Base-by-base conservation (phyloP, 1,140 invertebrate genomes). In the Zaprionus africanus region DNA sequence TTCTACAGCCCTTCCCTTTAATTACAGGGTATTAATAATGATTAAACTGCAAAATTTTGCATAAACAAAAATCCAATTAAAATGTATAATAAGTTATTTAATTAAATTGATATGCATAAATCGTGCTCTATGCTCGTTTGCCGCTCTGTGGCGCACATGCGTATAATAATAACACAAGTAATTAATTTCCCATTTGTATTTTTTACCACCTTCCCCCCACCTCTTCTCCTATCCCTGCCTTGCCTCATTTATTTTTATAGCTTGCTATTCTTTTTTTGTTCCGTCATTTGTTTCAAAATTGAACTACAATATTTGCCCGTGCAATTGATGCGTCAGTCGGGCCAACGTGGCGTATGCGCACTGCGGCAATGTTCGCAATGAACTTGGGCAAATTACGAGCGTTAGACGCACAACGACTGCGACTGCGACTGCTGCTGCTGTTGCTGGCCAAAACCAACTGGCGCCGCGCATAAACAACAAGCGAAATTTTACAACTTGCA, bases 21-120 rank as follows among this genome's bases (percentile, higher is more conserved):
- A 31, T 43, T 28, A 36, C 24, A 63, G 67, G 56, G 62, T 72
- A 67, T 67, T 4, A 24, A 24, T 56, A 31, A 67, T 65, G 51
- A 61, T 68, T 78, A 78, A 68, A 73, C 68, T 71, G 43, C 41
- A 43, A 62, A 62, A 80, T 74, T 81, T 81, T 72, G 34, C 77
- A 82, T 57, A 75, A 69, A 84, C 76, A 88, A 83, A 75, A 71
- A 88, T 83, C 77, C 83, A 88, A 87, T 87, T 87, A 88, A 83
- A 88, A 69, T 78, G 51, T 71, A 80, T 88, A 88, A 87, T 87
- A 87, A 83, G 69, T 83, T 87, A 80, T 87, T 88, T 87, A 83
- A 87, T 87, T 87, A 88, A 88, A 88, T 88, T 88, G 69, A 78
- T 88, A 78, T 64, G 78, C 78, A 81, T 74, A 72, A 88, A 78